Evolutionary conservation across 2,113 vertebrate genomes (phyloP), one percentile per base, ranked within the genome.

Genomic region (Pseudonaja textilis): DNA sequence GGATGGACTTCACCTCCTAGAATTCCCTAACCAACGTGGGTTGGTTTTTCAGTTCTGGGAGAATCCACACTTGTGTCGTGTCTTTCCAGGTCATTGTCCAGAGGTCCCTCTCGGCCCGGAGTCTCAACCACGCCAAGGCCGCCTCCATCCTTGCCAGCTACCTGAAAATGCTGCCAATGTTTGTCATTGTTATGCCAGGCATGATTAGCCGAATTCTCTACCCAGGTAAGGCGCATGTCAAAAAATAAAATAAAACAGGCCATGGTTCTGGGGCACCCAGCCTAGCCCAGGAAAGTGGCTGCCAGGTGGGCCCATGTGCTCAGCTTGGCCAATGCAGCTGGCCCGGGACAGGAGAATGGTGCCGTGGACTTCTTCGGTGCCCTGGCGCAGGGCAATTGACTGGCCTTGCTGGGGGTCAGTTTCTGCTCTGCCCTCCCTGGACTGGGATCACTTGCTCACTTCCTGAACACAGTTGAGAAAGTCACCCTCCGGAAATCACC

Each of bases 201-300:
- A 99, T 99, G 99, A 98, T 99, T 97, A 99, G 99, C 97, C 98
- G 99, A 29, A 98, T 97, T 0, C 98, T 99, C 69, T 99, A 98
- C 94, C 98, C 99, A 98, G 99, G 99, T 99, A 97, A 96, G 96
- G 26, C 1, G 34, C 3, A 0, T 2, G 8, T 22, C 23, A 0
- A 0, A 5, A n/a, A 18, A 74, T 34, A 26, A 42, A 56, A 57
- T 23, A 50, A 50, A 50, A 50, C 1, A 50, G 20, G 14, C 20
- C 3, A 3, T 4, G 8, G 34, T 1, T 9, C 50, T 88, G 47
- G 50, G 64, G n/a, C n/a, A 74, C 5, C 64, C 59, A 64, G 59
- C 59, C 59, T 64, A 64, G 59, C 88, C 89, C 7, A 94, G 59
- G 56, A 74, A 92, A 2, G n/a, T 57, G 6, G 45, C 74, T 81